These are phyloP conservation scores for Tupaia chinensis DNA, from an alignment of 2,113 vertebrate species.

Conservation along the genomic window DNA sequence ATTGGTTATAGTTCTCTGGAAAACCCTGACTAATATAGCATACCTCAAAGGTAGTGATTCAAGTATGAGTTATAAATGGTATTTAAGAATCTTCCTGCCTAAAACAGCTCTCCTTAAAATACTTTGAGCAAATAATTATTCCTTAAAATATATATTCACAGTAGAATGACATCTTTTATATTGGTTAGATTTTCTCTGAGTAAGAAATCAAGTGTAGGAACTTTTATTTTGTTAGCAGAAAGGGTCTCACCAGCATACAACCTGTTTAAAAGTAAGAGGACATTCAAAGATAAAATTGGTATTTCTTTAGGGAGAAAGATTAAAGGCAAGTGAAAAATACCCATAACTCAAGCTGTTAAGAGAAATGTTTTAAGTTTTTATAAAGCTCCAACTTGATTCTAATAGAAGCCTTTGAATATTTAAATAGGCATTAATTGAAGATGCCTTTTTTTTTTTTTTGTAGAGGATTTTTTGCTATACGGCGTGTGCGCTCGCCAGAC, in stretches of 20 bases:
- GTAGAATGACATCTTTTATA: not conserved
- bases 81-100: not conserved
- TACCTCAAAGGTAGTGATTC: not conserved
- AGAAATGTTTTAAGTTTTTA: not conserved
- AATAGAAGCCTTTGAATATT: not conserved
- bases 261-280: not conserved
- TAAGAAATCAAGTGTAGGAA: not conserved
- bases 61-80: not conserved
- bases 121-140: constrained; percentile 46
- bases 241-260: not conserved
- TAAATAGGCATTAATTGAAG: not conserved
- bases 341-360: not conserved
- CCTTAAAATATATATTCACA: not conserved
- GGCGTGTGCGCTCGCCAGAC: no score
- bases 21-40: no score
- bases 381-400: not conserved
- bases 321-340: not conserved
- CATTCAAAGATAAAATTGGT: not conserved
- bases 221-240: not conserved
- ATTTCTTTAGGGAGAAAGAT: not conserved
- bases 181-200: not conserved
- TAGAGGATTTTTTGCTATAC: no score
- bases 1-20: no score
- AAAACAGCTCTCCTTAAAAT: not conserved
- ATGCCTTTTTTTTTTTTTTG: not conserved